These are phyloP conservation scores for Telmatherina bonti DNA, from an alignment of 2,797 vertebrate species.

Conservation along the genomic window DNA sequence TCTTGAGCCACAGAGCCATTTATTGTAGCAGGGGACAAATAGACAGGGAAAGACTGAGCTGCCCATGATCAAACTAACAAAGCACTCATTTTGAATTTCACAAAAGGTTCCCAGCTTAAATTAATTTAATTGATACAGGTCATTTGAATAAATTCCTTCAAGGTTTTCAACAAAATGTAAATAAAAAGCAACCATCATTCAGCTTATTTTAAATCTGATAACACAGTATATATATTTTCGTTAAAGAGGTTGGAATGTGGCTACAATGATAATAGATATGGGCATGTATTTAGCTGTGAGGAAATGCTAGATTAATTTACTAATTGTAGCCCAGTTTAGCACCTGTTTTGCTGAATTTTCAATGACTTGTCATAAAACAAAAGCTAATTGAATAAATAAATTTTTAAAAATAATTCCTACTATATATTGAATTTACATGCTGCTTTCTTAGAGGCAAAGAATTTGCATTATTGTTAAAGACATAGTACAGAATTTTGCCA, in stretches of 20 bases:
- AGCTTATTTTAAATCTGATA: neutral
- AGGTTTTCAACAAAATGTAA: neutral
- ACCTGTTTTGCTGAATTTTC: no score
- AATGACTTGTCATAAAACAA: no score
- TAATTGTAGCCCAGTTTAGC: no score
- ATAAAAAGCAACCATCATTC: neutral
- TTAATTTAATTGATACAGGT: slow-evolving; percentile 1
- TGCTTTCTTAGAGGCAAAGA: no score
- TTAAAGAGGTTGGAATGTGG: neutral
- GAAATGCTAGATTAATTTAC: no score
- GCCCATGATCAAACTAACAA: slow-evolving; percentile 16
- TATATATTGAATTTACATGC: no score
- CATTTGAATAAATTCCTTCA: neutral
- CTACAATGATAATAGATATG: neutral
- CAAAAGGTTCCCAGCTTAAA: slow-evolving; percentile 10
- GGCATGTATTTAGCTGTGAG: no score
- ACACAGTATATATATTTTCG: neutral
- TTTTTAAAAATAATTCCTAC: no score
- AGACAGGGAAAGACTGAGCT: slow-evolving; percentile 54
- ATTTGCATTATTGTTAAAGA: no score
- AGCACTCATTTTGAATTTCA: slow-evolving; percentile 24
- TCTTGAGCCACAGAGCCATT: slow-evolving; percentile 53
- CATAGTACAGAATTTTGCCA: no score
- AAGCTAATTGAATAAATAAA: no score
- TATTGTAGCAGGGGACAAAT: slow-evolving; percentile 64